Evolutionary conservation across 2,888 invertebrate genomes (phyloP).

Genomic region (Drosophila borborema): DNA sequence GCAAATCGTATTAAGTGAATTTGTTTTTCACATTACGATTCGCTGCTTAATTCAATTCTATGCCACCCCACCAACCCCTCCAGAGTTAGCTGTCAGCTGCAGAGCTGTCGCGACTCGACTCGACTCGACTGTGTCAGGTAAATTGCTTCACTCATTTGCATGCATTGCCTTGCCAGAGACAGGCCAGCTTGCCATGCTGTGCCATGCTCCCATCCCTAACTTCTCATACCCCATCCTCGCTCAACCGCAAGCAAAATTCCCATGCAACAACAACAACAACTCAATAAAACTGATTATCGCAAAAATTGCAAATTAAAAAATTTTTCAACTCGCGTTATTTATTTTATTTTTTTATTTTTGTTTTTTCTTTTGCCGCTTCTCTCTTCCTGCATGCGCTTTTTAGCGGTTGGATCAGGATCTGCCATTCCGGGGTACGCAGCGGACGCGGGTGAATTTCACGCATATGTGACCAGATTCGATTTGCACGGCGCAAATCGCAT

Average conservation of each 20-base stretch:
- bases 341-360: neutral
- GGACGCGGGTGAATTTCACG: constrained; percentile 66
- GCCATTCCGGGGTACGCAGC: neutral
- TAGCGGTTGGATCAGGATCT: neutral
- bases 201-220: too few species aligned
- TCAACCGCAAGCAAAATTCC: constrained; percentile 14
- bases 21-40: constrained; percentile 49
- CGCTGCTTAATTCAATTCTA: constrained; percentile 58
- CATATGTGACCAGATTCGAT: constrained; percentile 79
- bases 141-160: constrained; percentile 62
- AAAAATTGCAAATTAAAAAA: constrained; percentile 71
- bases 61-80: neutral
- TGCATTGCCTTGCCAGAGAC: constrained; percentile 43
- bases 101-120: constrained; percentile 12
- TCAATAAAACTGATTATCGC: constrained; percentile 78
- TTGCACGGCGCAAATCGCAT: constrained; percentile 65
- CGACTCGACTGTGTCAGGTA: constrained; percentile 33
- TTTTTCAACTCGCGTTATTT: constrained; percentile 38
- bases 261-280: constrained; percentile 41
- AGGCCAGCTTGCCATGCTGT: constrained; percentile 5
- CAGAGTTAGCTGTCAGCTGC: constrained; percentile 51
- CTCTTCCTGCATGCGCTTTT: neutral
- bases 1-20: constrained; percentile 55
- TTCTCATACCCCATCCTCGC: neutral
- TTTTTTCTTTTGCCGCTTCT: neutral